A percentile compares a stretch with the other conserved stretches of the same genome.
phyloP scores from a whole-genome alignment of 1,140 invertebrate genomes.

The Lasaia peninsularis region DNA sequence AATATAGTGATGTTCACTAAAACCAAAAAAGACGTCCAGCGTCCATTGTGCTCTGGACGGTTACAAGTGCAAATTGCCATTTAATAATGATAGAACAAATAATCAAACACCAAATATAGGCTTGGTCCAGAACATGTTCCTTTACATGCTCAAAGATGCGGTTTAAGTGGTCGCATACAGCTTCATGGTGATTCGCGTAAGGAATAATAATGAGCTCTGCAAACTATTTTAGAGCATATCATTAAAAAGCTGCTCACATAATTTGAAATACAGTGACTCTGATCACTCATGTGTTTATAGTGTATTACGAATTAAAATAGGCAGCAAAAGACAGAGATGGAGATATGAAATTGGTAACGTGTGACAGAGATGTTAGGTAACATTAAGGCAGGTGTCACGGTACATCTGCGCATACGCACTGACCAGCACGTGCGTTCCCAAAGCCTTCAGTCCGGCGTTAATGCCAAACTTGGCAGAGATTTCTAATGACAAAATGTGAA shows the following conservation, averaged over 20 bases:
- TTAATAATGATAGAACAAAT: slow-evolving; percentile 36
- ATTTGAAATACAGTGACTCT: slow-evolving; percentile 55
- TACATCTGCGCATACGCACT: slow-evolving; percentile 69
- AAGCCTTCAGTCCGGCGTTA: slow-evolving; percentile 43
- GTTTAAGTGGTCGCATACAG: slow-evolving; percentile 49
- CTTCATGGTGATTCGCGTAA: slow-evolving; percentile 38
- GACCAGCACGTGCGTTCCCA: slow-evolving; percentile 63
- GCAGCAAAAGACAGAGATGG: slow-evolving; percentile 43
- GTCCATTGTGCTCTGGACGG: background rate
- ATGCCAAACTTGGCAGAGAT: slow-evolving; percentile 41
- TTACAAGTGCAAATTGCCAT: slow-evolving; percentile 25
- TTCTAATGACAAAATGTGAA: slow-evolving; percentile 41
- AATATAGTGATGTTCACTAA: too few relatives aligned
- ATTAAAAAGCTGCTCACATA: slow-evolving; percentile 70
- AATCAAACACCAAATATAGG: slow-evolving; percentile 36
- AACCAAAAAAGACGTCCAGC: too few relatives aligned
- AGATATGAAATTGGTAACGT: slow-evolving; percentile 33
- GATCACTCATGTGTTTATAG: slow-evolving; percentile 45
- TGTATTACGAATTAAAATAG: slow-evolving; percentile 63
- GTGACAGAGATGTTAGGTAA: slow-evolving; percentile 41
- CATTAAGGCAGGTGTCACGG: slow-evolving; percentile 63
- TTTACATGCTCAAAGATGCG: slow-evolving; percentile 46
- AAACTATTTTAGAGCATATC: slow-evolving; percentile 65
- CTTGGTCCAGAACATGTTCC: slow-evolving; percentile 44
- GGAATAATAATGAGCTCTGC: slow-evolving; percentile 64